Base-by-base conservation (phyloP, 1,140 invertebrate species). In the Drosophila arawakana region DNA sequence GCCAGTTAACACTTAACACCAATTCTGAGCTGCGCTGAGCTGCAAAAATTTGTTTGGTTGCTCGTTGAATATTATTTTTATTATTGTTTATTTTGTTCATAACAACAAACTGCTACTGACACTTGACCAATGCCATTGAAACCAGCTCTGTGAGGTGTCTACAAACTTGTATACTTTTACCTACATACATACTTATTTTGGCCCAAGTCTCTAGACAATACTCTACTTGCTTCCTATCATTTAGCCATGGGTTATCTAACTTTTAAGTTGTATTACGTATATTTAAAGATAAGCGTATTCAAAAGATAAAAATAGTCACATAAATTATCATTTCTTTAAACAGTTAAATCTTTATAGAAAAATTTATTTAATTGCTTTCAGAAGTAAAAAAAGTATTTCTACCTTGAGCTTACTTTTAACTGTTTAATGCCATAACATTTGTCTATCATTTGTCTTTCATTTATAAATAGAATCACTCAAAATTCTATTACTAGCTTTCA, bases 101-200 rank as follows among this genome's bases (percentile, higher is more conserved):
- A 21, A 41, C 25, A 30, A 61, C 50, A 68, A 67, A 61, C 18
- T 44, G 55, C 70, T 34, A 66, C 70, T 13, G 21, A 9, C 54
- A 54, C 57, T 55, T 57, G 15, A n/a, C 41, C 58, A 70, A 57
- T 58, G 72, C 43, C 66, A 74, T 73, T 73, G 65, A 73, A 73
- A 70, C 50, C 52, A 58, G 50, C 57, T 69, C 7, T 2, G 30
- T 65, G 41, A 46, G 13, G 10, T 54, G 18, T 13, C 37, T 54
- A 35, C n/a, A 43, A 7, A 18, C 47, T 18, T 13, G 21, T 35
- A 43, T 62, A 15, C 50, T 54, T 54, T 52, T 49, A 57, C 25
- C 13, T 67, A 13, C 9, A 41, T 61, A 52, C 21, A 61, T 34
- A 30, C 25, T 30, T 65, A 35, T 47, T 55, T 67, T 34, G 30